phyloP scores from a whole-genome alignment of 2,797 vertebrate species.

The Catostomus latipinnis region DNA sequence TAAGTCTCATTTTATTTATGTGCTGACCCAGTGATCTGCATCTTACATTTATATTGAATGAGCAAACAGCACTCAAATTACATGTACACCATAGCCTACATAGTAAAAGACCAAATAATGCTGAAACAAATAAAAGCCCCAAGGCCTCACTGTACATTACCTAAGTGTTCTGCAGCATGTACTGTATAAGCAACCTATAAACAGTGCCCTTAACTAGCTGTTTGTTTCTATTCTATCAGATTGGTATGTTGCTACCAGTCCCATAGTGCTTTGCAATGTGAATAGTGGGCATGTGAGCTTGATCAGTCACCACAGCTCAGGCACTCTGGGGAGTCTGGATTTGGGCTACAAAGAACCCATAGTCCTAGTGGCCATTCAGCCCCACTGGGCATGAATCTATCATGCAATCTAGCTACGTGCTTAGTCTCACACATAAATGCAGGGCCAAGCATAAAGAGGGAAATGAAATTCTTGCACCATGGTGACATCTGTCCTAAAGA shows the following conservation, averaged over 20 bases:
- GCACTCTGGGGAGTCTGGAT: conserved; percentile 10
- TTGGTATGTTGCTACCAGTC: conserved; percentile 11
- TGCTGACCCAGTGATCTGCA: neutral
- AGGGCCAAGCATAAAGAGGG: conserved; percentile 60
- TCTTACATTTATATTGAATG: neutral
- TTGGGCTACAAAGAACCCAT: conserved; percentile 11
- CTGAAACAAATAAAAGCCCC: neutral
- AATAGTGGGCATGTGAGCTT: conserved; percentile 35
- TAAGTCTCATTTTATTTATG: neutral
- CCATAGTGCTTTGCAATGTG: conserved; percentile 24
- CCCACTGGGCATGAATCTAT: conserved; percentile 43
- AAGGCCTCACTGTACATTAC: neutral
- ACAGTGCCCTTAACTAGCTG: neutral
- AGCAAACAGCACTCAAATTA: neutral
- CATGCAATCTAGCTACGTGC: conserved; percentile 33
- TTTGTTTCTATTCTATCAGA: conserved; percentile 32
- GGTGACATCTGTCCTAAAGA: conserved; percentile 61
- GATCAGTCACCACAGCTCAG: conserved; percentile 50
- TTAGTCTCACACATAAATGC: conserved; percentile 56
- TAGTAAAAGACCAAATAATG: neutral
- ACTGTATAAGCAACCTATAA: neutral
- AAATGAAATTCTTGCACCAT: conserved; percentile 52
- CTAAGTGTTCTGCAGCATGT: neutral
- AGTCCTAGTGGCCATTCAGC: conserved; percentile 30
- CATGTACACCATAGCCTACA: neutral